Evolutionary conservation across 2,797 vertebrate genomes (phyloP).

Genomic region (Melanotaenia parkinsoni): DNA sequence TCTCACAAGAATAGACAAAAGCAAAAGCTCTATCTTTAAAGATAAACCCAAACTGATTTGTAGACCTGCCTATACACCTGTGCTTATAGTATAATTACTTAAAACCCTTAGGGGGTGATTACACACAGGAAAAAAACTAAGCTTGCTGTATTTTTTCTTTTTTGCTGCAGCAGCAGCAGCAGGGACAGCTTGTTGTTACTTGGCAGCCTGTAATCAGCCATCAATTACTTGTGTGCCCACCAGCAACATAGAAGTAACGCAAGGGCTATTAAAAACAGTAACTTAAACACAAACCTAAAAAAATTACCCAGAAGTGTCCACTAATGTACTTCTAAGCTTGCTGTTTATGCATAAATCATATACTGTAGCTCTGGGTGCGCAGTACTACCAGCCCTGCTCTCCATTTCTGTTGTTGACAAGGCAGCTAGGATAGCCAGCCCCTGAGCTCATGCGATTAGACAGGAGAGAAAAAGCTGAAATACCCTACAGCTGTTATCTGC

Average conservation of each 20-base stretch:
- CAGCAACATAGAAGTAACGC: neutral
- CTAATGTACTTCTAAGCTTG: slow-evolving; percentile 28
- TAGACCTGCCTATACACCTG: slow-evolving; percentile 24
- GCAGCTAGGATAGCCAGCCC: slow-evolving; percentile 22
- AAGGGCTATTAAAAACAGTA: slow-evolving; percentile 24
- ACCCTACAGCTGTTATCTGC: slow-evolving; percentile 36
- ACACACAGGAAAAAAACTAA: slow-evolving; percentile 18
- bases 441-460: slow-evolving; percentile 31
- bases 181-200: slow-evolving; percentile 30
- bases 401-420: slow-evolving; percentile 36
- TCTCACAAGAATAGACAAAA: neutral
- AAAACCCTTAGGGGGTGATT: slow-evolving; percentile 20
- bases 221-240: slow-evolving; percentile 30
- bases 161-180: neutral
- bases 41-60: slow-evolving; percentile 10
- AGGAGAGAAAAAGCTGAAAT: slow-evolving; percentile 27
- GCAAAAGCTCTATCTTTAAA: slow-evolving; percentile 1
- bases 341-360: slow-evolving; percentile 36
- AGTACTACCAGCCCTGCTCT: slow-evolving; percentile 25
- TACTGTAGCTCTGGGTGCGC: slow-evolving; percentile 36
- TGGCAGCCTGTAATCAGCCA: slow-evolving; percentile 42
- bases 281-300: slow-evolving; percentile 32
- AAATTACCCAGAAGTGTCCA: slow-evolving; percentile 25
- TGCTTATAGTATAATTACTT: slow-evolving; percentile 19
- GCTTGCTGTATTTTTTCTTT: slow-evolving; percentile 8